Evolutionary conservation across 1,140 invertebrate species (phyloP).

Genomic region (Periplaneta americana): DNA sequence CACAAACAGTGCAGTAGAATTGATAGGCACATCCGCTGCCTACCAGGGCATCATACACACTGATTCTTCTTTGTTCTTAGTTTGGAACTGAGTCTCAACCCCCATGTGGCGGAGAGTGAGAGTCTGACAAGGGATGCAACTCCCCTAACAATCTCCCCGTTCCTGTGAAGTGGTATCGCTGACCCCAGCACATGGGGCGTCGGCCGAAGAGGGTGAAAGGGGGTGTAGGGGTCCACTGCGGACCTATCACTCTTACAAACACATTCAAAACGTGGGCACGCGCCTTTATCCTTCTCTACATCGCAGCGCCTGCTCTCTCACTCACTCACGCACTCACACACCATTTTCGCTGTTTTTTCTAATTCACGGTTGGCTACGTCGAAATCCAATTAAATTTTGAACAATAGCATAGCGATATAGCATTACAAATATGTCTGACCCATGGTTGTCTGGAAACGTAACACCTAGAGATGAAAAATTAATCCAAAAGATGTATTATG

Average conservation of each 20-base stretch:
- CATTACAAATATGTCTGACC: not conserved
- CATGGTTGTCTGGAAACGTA: not conserved
- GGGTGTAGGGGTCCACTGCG: not conserved
- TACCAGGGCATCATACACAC: no score
- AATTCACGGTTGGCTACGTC: not conserved
- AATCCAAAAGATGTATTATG: not conserved
- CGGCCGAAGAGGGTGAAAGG: not conserved
- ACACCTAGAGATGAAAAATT: not conserved
- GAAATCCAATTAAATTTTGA: not conserved
- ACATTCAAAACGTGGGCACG: not conserved
- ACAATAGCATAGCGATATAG: not conserved
- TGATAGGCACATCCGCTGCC: no score
- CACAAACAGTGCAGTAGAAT: no score
- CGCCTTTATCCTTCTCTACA: not conserved
- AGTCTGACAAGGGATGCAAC: not conserved
- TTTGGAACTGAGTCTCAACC: not conserved
- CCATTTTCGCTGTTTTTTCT: not conserved
- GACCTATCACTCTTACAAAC: not conserved
- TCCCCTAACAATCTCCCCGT: not conserved
- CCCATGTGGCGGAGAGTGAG: not conserved
- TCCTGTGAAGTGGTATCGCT: not conserved
- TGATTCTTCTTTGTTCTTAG: not conserved
- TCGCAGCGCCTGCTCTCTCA: no score
- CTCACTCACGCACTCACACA: not conserved
- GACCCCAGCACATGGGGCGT: not conserved